Conservation (phyloP, 1,140 invertebrate species). For the Cecropterus lyciades region DNA sequence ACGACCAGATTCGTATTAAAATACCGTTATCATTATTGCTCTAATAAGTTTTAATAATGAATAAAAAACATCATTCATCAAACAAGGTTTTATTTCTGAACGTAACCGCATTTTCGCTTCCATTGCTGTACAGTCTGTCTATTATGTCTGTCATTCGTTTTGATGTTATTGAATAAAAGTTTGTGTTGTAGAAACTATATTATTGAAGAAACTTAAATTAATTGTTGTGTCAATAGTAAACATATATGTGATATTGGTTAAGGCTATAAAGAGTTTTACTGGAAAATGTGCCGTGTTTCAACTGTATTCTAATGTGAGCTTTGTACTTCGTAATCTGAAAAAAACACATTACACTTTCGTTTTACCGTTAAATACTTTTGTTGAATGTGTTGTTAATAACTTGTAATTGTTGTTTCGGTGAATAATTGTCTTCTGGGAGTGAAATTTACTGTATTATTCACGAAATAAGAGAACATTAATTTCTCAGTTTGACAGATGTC, state of each 20-base stretch:
- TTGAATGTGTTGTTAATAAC: constrained; percentile 16
- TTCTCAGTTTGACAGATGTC: constrained; percentile 70
- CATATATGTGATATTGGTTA: constrained; percentile 42
- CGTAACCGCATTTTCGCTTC: constrained; percentile 59
- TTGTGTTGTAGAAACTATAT: constrained; percentile 59
- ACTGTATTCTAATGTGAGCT: constrained; percentile 56
- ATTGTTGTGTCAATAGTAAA: constrained; percentile 37
- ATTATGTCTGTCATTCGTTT: constrained; percentile 75
- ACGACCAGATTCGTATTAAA: too few relatives aligned
- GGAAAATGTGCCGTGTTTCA: constrained; percentile 48
- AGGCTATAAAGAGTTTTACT: constrained; percentile 39
- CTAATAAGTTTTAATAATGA: too few relatives aligned
- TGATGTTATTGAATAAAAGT: constrained; percentile 82
- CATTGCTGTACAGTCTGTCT: constrained; percentile 68
- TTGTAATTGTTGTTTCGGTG: constrained; percentile 18
- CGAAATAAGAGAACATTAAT: constrained; percentile 41
- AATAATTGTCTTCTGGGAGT: constrained; percentile 8
- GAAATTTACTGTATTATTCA: constrained; percentile 16
- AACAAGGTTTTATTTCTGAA: constrained; percentile 47
- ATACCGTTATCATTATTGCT: too few relatives aligned
- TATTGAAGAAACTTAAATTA: constrained; percentile 48
- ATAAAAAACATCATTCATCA: background rate
- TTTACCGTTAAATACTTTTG: constrained; percentile 17
- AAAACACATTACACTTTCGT: constrained; percentile 29
- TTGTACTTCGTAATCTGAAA: constrained; percentile 46